Base-by-base conservation (phyloP, 2,888 invertebrate species). In the Lasioglossum vierecki region DNA sequence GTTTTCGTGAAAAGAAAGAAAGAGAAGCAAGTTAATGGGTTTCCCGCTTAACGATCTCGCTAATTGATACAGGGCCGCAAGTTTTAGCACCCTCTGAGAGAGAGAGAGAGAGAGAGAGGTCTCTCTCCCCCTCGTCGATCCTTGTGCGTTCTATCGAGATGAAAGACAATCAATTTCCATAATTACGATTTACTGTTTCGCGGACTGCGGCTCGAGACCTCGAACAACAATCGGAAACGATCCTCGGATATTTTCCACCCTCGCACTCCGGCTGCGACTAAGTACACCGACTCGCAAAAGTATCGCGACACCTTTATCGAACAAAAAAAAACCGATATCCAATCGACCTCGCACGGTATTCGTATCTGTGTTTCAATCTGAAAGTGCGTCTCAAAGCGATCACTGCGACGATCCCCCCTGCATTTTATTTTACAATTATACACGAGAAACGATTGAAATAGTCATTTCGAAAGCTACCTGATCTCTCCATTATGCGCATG, bases 161-260 rank as follows among this genome's bases (percentile, higher is more conserved):
- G 35, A 68, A 68, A 68, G 68, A 39, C 22, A n/a, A 71, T 60
- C 78, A 60, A 74, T 84, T 77, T 71, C 73, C 78, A 78, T 46
- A 44, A 53, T 78, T 83, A n/a, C 63, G n/a, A 26, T 70, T 49
- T 35, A 68, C 30, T 53, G 30, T 49, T 70, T 49, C 39, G 30
- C 49, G 68, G 30, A 63, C 30, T 30, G 26, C 63, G 30, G 15
- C 30, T 30, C 30, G 15, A 30, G 63, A 30, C 63, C 63, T 30
- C 22, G 68, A 68, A 68, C 68, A 68, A 68, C 35, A 68, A 68
- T 4, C 68, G 39, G 68, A 68, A 68, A 39, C 68, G 68, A 35
- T 68, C 68, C 68, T 11, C n/a, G 41, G 70, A n/a, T 70, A 39
- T 41, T 70, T 70, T 70, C 41, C 70, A 70, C n/a, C 70, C 70